Conservation (phyloP, 2,797 vertebrate genomes). For the Okamejei kenojei region DNA sequence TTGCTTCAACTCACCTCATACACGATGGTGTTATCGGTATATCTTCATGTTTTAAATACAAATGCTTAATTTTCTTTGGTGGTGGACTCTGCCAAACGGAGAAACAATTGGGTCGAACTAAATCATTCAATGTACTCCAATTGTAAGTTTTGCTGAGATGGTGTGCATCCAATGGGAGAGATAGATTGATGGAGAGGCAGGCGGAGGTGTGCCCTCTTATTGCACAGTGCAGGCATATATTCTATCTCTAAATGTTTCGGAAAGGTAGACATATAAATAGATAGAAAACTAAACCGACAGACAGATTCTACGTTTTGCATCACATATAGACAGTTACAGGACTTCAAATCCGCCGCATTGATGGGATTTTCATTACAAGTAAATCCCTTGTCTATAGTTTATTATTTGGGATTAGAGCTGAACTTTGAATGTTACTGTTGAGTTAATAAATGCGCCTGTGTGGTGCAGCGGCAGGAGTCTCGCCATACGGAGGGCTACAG, state of each 20-base stretch:
- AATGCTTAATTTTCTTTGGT: neutral
- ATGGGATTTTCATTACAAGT: constrained; percentile 30
- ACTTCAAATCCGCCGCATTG: constrained; percentile 15
- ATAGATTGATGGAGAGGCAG: constrained; percentile 35
- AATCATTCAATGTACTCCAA: constrained; percentile 7
- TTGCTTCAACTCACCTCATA: neutral
- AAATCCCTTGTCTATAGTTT: neutral
- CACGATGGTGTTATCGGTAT: neutral
- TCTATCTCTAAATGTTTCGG: constrained; percentile 28
- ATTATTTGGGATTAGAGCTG: neutral
- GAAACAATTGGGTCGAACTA: neutral
- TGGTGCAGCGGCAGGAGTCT: neutral
- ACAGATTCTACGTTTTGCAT: neutral
- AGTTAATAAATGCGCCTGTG: neutral
- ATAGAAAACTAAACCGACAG: constrained; percentile 21
- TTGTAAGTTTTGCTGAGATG: constrained; percentile 27
- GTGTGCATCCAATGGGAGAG: constrained; percentile 33
- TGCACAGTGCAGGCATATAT: constrained; percentile 3
- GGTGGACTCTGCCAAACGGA: neutral
- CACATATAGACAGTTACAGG: neutral
- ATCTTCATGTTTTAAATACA: no score
- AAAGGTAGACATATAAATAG: constrained; percentile 15
- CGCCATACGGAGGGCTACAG: neutral
- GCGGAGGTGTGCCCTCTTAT: constrained; percentile 26
- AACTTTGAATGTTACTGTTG: constrained; percentile 17